phyloP scores from a whole-genome alignment of 2,888 invertebrate species.

The Teleiodes luculella region DNA sequence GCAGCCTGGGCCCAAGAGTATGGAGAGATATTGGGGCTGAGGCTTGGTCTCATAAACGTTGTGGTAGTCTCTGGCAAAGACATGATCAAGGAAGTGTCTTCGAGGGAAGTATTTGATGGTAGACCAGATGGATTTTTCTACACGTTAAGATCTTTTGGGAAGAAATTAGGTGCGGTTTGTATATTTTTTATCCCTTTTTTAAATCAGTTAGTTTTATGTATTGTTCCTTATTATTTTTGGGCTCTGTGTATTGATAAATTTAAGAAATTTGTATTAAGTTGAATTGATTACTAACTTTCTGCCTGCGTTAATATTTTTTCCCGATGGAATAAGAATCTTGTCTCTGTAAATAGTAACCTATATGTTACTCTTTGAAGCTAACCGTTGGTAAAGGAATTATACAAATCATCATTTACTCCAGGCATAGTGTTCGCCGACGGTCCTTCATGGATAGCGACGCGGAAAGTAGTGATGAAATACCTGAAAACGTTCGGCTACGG shows the following conservation, averaged over 20 bases:
- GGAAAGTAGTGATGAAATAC: constrained; percentile 81
- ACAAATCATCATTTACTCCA: constrained; percentile 33
- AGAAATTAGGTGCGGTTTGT: constrained; percentile 77
- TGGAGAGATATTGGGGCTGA: constrained; percentile 82
- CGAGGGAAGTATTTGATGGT: constrained; percentile 83
- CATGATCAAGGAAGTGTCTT: constrained; percentile 80
- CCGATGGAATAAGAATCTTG: too few relatives aligned
- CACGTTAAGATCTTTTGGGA: constrained; percentile 82
- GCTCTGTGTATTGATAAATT: too few relatives aligned
- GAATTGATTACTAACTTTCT: too few relatives aligned
- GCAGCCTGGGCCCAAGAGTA: constrained; percentile 76
- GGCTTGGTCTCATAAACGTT: constrained; percentile 79
- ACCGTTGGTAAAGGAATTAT: too few relatives aligned
- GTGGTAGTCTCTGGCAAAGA: constrained; percentile 81
- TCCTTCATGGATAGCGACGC: constrained; percentile 79
- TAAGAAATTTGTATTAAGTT: too few relatives aligned
- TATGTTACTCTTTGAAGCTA: too few relatives aligned
- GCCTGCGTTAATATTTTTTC: too few relatives aligned
- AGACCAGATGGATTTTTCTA: constrained; percentile 86
- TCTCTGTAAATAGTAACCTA: too few relatives aligned
- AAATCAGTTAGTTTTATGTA: too few relatives aligned
- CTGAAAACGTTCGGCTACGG: constrained; percentile 82
- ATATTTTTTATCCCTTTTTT: too few relatives aligned
- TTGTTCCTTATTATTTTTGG: too few relatives aligned
- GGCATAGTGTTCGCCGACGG: constrained; percentile 86